Conservation (phyloP, 2,113 vertebrate species). For the Pogona vitticeps region DNA sequence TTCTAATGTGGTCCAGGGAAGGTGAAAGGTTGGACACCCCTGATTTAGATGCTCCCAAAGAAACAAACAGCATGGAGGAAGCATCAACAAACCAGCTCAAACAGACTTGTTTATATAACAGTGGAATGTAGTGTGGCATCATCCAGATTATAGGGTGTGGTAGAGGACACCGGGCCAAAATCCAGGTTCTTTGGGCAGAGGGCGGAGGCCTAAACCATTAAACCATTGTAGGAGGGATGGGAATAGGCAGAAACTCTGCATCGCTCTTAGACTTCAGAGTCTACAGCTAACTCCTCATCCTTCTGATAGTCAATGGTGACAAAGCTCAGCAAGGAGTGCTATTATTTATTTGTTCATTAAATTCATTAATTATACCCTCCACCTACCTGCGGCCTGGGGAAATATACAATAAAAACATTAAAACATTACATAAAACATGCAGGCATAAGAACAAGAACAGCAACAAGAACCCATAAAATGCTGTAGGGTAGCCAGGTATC, state of each 20-base stretch:
- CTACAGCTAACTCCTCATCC: background rate
- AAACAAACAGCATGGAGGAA: background rate
- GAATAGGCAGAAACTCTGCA: background rate
- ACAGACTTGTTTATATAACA: background rate
- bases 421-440: background rate
- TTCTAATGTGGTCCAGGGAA: too few species aligned
- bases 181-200: background rate
- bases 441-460: background rate
- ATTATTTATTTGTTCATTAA: background rate
- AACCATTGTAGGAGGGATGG: background rate
- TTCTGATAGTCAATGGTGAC: background rate
- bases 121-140: background rate
- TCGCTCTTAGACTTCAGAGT: background rate
- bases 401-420: background rate
- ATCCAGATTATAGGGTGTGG: slow-evolving; percentile 7
- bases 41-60: background rate
- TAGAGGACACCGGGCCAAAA: background rate
- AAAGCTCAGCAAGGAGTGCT: background rate
- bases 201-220: background rate
- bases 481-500: too few species aligned
- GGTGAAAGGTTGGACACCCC: too few species aligned
- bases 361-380: background rate
- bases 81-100: background rate
- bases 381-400: background rate
- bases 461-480: too few species aligned